Percentiles rank a stretch among this genome's conserved stretches.
Evolutionary conservation across 2,113 vertebrate genomes (phyloP).

Genomic region (Dicentrarchus labrax): DNA sequence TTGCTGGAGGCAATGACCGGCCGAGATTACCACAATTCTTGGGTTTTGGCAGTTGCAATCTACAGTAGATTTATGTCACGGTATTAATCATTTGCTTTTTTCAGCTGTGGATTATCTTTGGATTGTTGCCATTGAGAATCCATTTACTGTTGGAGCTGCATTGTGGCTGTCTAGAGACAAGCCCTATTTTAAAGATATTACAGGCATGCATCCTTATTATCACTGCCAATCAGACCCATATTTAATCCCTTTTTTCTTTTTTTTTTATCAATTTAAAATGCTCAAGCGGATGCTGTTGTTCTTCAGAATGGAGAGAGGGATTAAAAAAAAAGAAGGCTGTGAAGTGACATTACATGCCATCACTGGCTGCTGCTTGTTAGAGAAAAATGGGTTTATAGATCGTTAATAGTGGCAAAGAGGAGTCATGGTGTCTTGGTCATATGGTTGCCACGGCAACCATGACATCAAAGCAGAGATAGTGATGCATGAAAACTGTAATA

Average conservation of each 20-base stretch:
- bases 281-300: not conserved
- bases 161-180: conserved; percentile 10
- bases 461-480: conserved; percentile 89
- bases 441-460: conserved; percentile 90
- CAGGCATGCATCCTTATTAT: conserved; percentile 10
- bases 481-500: conserved; percentile 89
- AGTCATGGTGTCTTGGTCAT: conserved; percentile 86
- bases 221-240: not conserved
- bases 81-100: conserved; percentile 63
- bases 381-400: conserved; percentile 53
- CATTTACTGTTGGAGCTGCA: conserved; percentile 36
- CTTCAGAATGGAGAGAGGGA: not conserved
- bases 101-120: conserved; percentile 52
- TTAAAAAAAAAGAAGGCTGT: not conserved
- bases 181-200: conserved; percentile 50
- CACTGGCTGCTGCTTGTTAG: not conserved
- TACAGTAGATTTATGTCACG: conserved; percentile 67
- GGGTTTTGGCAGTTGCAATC: conserved; percentile 64
- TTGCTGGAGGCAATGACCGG: conserved; percentile 34
- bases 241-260: not conserved
- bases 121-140: conserved; percentile 43
- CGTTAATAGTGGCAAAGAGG: conserved; percentile 78
- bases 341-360: not conserved
- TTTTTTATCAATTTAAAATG: not conserved
- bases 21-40: conserved; percentile 69